Evolutionary conservation across 1,140 invertebrate genomes (phyloP).

Genomic region (Drosophila melanogaster): DNA sequence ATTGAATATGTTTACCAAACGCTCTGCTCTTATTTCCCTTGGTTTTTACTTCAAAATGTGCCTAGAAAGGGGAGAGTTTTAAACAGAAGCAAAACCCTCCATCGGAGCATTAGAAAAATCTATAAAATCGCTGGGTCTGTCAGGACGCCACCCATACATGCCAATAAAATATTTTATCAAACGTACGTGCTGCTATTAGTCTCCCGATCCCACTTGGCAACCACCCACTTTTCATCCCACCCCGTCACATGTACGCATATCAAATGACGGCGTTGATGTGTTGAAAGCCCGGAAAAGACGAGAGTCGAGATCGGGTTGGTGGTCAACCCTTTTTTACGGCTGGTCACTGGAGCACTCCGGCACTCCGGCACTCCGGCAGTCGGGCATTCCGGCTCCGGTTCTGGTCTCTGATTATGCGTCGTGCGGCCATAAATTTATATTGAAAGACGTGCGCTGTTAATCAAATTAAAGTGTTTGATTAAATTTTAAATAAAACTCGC

Average conservation of each 20-base stretch:
- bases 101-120: conserved; percentile 64
- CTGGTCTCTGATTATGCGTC: conserved; percentile 74
- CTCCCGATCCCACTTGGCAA: conserved; percentile 2
- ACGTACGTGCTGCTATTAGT: conserved; percentile 80
- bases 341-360: conserved; percentile 20
- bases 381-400: conserved; percentile 11
- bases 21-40: too few species aligned
- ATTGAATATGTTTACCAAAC: too few species aligned
- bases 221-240: neutral
- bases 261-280: conserved; percentile 79
- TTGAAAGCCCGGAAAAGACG: conserved; percentile 64
- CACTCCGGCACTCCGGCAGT: conserved; percentile 6
- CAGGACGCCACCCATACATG: conserved; percentile 61
- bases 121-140: conserved; percentile 69
- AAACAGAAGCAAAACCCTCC: neutral
- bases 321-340: conserved; percentile 44
- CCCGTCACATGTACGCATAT: conserved; percentile 70
- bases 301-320: conserved; percentile 34
- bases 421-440: conserved; percentile 79
- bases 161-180: conserved; percentile 83
- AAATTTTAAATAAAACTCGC: conserved; percentile 70
- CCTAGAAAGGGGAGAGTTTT: neutral
- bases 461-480: conserved; percentile 83
- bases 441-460: conserved; percentile 81
- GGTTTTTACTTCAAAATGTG: neutral